Evolutionary conservation across 2,888 invertebrate species (phyloP), one percentile per base, ranked within the genome.

Genomic region (Eupithecia inturbata): DNA sequence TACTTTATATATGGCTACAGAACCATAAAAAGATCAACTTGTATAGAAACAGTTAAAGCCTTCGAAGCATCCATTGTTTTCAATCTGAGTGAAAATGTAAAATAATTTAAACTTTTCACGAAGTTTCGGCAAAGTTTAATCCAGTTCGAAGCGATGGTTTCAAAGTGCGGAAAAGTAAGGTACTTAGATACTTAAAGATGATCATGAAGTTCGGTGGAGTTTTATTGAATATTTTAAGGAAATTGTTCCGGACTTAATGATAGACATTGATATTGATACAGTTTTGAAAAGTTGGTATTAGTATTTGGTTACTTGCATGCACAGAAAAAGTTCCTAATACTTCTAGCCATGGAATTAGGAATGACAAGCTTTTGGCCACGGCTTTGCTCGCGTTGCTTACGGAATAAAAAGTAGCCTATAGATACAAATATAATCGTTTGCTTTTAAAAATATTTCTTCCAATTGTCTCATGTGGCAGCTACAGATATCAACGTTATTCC

Each of bases 101-200:
- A 73, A 76, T 75, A 73, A 79, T 77, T 68, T 75, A 64, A 73
- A 70, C 68, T 75, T 72, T 28, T 73, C 72, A 26, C 36, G 57
- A 78, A 79, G 72, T 77, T 77, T 68, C n/a, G 45, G 68, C 62
- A 53, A 57, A 75, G 72, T 72, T 76, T 78, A 76, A 79, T 75
- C 69, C 71, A 70, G 75, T 76, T 72, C 10, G 53, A 53, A 67
- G 63, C 19, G 60, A 60, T 57, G 53, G 72, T 74, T 68, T 66
- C 68, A 53, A 69, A 77, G 70, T 72, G 68, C 68, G 62, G 68
- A 74, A 66, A 72, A 76, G 45, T 75, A 57, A 57, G 14, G 31
- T 68, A 36, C 45, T 72, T 28, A 41, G n/a, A 31, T 67, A 49
- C 39, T 73, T 33, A 60, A 60, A 49, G 74, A 28, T 53, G 70